Conservation (phyloP, 2,888 invertebrate species). For the Nephrotoma appendiculata region DNA sequence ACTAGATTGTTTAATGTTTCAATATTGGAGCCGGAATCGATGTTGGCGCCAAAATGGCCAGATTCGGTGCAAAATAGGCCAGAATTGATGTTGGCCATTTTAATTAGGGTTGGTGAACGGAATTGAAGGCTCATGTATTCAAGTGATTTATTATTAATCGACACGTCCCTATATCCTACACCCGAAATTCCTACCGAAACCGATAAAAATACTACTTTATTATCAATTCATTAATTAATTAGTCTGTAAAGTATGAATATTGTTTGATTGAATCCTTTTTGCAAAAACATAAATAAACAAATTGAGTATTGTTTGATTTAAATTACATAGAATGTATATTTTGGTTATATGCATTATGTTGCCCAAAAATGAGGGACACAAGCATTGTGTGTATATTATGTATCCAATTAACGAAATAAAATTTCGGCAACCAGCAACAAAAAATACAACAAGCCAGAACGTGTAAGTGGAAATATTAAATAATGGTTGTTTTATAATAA, state of each 20-base stretch:
- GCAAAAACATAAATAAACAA: neutral
- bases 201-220: too few relatives aligned
- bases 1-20: too few relatives aligned
- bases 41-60: too few relatives aligned
- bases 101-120: too few relatives aligned
- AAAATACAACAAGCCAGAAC: neutral
- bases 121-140: too few relatives aligned
- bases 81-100: too few relatives aligned
- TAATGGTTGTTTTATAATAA: neutral
- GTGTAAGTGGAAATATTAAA: neutral
- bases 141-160: too few relatives aligned
- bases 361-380: neutral
- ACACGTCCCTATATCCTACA: too few relatives aligned
- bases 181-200: too few relatives aligned
- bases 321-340: neutral
- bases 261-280: neutral
- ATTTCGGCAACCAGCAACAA: neutral
- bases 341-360: neutral
- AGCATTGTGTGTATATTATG: neutral
- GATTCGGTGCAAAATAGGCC: too few relatives aligned
- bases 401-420: neutral
- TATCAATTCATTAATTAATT: neutral
- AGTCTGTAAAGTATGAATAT: neutral
- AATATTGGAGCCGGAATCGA: too few relatives aligned
- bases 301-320: neutral